Evolutionary conservation across 2,797 vertebrate genomes (phyloP).

Genomic region (Varecia variegata): DNA sequence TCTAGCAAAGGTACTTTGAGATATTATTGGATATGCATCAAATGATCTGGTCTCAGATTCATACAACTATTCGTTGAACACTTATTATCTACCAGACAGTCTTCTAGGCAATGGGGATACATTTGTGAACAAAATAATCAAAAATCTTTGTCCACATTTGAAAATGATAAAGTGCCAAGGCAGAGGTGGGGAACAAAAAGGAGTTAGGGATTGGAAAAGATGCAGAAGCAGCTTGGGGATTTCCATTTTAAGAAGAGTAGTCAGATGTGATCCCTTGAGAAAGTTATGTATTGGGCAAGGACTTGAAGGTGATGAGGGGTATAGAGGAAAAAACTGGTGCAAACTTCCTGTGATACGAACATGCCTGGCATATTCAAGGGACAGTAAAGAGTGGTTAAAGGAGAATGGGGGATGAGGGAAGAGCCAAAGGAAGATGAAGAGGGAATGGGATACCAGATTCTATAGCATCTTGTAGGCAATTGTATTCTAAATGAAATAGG

Average conservation of each 20-base stretch:
- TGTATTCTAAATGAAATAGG: background rate
- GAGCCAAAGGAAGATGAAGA: background rate
- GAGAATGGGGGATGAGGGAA: background rate
- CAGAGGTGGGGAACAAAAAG: background rate
- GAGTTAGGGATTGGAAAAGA: background rate
- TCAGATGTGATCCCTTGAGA: background rate
- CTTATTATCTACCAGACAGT: background rate
- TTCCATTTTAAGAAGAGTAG: background rate
- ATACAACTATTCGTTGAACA: background rate
- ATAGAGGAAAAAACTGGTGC: background rate
- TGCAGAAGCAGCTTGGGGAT: background rate
- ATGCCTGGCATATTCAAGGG: background rate
- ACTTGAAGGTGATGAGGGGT: background rate
- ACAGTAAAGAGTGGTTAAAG: background rate
- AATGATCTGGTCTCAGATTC: background rate
- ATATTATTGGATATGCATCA: background rate
- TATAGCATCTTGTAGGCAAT: background rate
- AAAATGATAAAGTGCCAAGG: background rate
- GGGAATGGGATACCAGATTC: background rate
- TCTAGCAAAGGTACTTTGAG: background rate
- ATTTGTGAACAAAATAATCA: conserved; percentile 26
- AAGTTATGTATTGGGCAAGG: background rate
- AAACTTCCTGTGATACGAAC: background rate
- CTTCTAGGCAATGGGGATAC: background rate
- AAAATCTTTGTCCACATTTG: background rate